Evolutionary conservation across 1,140 invertebrate genomes (phyloP), one percentile per base, ranked within the genome.

Genomic region (Cephus cinctus): DNA sequence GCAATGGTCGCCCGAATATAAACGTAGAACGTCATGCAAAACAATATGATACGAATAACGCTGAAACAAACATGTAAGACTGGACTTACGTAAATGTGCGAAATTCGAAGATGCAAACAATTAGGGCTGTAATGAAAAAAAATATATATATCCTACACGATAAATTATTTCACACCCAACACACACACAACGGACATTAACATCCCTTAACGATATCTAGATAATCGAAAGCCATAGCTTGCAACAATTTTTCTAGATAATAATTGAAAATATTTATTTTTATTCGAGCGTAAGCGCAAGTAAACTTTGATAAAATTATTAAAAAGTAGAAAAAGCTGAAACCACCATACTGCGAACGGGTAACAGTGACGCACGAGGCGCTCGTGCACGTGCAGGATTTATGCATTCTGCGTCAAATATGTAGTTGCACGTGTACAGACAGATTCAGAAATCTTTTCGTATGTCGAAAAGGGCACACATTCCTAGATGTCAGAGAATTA

Each of bases 191-290:
- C 14, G 19, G 18, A 38, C 22, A 14, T 36, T 15, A 27, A 18
- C 6, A 19, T 8, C 16, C 9, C 30, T 21, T 16, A 47, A 38
- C 44, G 47, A 41, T 21, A 38, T 36, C 49, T 45, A 30, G 40
- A 47, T 51, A 52, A 15, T 54, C 34, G 50, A 46, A 59, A 61
- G 44, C 42, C 31, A 54, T 56, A 55, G 44, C 48, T 59, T 56
- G 47, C 55, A 54, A 58, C 52, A 47, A 62, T 59, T 69, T 67
- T 69, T 67, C 60, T 67, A 67, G 59, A 44, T 56, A 51, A 43
- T 53, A 54, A 59, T 59, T 46, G 49, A 56, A 56, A 60, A 61
- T 68, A 67, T 69, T 69, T 69, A 69, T 66, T 69, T 69, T 67
- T 69, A 63, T 65, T 66, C 56, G 19, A 57, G 42, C 41, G 44